phyloP scores from a whole-genome alignment of 2,888 invertebrate species.

The Hyposoter didymator region DNA sequence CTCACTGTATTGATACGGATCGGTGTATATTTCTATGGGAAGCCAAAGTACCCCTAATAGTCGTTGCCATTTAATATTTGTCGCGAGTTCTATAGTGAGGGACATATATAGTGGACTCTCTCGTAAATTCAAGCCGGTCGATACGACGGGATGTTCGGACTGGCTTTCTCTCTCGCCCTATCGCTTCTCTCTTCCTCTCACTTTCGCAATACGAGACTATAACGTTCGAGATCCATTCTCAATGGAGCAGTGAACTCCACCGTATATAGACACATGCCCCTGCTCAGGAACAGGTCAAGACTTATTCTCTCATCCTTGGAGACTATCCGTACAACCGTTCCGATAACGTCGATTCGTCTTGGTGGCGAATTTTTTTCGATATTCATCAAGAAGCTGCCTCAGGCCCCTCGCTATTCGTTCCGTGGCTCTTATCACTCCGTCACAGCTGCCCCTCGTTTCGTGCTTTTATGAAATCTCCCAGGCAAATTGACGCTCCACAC shows the following conservation, averaged over 20 bases:
- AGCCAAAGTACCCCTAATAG: conserved; percentile 37
- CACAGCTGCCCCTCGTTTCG: conserved; percentile 28
- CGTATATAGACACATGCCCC: not conserved
- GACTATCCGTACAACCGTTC: conserved; percentile 1
- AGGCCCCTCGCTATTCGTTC: not conserved
- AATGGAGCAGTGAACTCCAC: conserved; percentile 35
- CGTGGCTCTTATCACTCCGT: conserved; percentile 38
- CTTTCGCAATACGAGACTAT: conserved; percentile 41
- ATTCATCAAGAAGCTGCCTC: conserved; percentile 21
- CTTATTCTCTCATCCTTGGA: conserved; percentile 1
- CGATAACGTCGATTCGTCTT: conserved; percentile 27
- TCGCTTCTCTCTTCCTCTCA: conserved; percentile 70
- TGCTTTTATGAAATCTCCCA: conserved; percentile 19
- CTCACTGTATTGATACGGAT: not conserved
- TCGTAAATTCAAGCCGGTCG: conserved; percentile 75
- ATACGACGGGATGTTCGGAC: conserved; percentile 72
- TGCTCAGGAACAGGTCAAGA: not conserved
- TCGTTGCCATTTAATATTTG: conserved; percentile 65
- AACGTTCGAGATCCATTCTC: conserved; percentile 56
- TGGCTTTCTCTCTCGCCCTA: conserved; percentile 74
- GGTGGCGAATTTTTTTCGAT: conserved; percentile 24
- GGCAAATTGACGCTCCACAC: not conserved
- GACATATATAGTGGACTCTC: conserved; percentile 41
- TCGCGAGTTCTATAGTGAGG: conserved; percentile 51
- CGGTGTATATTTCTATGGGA: not conserved